Evolutionary conservation across 2,113 vertebrate species (phyloP).

Genomic region (Scomber scombrus): DNA sequence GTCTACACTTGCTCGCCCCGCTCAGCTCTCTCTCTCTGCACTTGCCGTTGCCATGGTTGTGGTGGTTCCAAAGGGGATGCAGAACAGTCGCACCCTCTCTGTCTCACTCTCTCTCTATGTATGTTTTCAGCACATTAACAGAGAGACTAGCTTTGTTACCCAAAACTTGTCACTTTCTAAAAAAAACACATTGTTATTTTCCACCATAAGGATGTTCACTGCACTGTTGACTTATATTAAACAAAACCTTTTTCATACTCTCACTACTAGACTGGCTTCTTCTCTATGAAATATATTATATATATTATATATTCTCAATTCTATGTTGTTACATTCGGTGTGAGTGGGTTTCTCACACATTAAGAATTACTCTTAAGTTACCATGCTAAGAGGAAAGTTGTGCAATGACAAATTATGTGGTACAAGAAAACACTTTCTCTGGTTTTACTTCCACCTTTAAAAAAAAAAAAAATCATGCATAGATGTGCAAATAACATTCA

Average conservation of each 20-base stretch:
- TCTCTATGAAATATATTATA: not conserved
- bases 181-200: not conserved
- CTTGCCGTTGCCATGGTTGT: slow-evolving; percentile 66
- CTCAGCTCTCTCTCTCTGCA: slow-evolving; percentile 47
- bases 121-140: slow-evolving; percentile 11
- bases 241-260: not conserved
- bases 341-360: not conserved
- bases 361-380: too few relatives aligned
- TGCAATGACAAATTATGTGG: slow-evolving; percentile 41
- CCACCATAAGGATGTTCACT: not conserved
- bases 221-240: not conserved
- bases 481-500: not conserved
- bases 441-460: slow-evolving; percentile 31
- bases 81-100: slow-evolving; percentile 40
- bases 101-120: slow-evolving; percentile 8
- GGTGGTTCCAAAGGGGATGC: slow-evolving; percentile 53
- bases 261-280: not conserved
- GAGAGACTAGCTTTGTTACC: slow-evolving; percentile 36
- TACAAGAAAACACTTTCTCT: not conserved
- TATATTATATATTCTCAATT: too few relatives aligned
- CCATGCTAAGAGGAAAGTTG: slow-evolving; percentile 21
- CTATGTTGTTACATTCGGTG: not conserved
- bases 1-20: slow-evolving; percentile 27
- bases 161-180: slow-evolving; percentile 20
- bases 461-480: not conserved